phyloP scores from a whole-genome alignment of 1,140 invertebrate species.

The Mya arenaria region DNA sequence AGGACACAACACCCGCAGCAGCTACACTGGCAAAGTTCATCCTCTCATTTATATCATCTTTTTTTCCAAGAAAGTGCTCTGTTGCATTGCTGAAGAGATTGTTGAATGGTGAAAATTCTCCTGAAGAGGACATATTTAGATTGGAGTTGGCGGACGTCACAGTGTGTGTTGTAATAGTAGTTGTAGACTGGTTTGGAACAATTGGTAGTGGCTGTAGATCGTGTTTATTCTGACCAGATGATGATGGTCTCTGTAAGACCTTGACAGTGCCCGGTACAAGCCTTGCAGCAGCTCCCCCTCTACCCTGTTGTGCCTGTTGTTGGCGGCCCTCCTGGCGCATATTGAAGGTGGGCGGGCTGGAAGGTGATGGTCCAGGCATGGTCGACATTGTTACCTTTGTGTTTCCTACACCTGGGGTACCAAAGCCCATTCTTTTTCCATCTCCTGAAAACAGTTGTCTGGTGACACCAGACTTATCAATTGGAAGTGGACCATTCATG shows the following conservation, averaged over 20 bases:
- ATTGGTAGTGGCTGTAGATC: slow-evolving; percentile 75
- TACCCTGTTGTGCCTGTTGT: slow-evolving; percentile 27
- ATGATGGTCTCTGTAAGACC: slow-evolving; percentile 59
- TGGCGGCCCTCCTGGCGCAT: slow-evolving; percentile 27
- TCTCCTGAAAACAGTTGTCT: slow-evolving; percentile 85
- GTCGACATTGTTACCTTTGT: slow-evolving; percentile 16
- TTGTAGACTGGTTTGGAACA: slow-evolving; percentile 63
- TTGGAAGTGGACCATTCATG: slow-evolving; percentile 24
- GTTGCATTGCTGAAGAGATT: slow-evolving; percentile 86
- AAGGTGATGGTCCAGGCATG: slow-evolving; percentile 51
- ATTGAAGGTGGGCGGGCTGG: slow-evolving; percentile 29
- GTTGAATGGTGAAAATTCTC: slow-evolving; percentile 91
- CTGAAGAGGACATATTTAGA: slow-evolving; percentile 51
- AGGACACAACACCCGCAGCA: slow-evolving; percentile 83
- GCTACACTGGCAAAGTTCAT: slow-evolving; percentile 90
- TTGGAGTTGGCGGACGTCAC: slow-evolving; percentile 33
- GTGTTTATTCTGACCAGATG: slow-evolving; percentile 53
- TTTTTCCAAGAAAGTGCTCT: slow-evolving; percentile 86
- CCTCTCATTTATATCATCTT: slow-evolving; percentile 85
- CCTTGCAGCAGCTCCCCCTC: neutral
- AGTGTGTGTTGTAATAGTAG: slow-evolving; percentile 35
- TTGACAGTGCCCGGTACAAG: slow-evolving; percentile 58
- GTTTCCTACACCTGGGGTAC: neutral
- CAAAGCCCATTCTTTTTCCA: slow-evolving; percentile 25
- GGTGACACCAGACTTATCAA: slow-evolving; percentile 75